A percentile compares a stretch with the other conserved stretches of the same genome.
Conservation (phyloP, 2,113 vertebrate species). For the Perca flavescens region DNA sequence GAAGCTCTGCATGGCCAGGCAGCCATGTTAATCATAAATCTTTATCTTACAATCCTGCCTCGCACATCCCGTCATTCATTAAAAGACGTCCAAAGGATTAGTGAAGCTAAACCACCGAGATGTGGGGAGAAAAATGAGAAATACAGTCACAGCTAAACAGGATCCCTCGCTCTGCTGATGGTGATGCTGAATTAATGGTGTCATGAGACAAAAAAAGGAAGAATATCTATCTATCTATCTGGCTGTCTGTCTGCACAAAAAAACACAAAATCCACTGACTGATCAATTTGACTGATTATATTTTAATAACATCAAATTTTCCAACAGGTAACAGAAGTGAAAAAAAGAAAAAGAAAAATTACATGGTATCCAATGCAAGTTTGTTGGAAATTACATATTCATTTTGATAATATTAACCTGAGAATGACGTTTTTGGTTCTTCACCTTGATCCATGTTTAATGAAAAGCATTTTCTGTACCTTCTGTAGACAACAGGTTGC, state of each 20-base stretch:
- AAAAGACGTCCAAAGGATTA: slow-evolving; percentile 80
- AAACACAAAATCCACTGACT: slow-evolving; percentile 12
- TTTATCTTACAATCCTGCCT: slow-evolving; percentile 83
- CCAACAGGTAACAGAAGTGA: slow-evolving; percentile 36
- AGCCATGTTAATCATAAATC: slow-evolving; percentile 83
- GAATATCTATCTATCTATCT: slow-evolving; percentile 18
- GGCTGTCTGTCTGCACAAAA: background rate
- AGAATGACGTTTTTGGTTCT: slow-evolving; percentile 46
- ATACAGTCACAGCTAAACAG: slow-evolving; percentile 45
- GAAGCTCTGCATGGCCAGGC: slow-evolving; percentile 67
- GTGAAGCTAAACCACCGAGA: slow-evolving; percentile 63
- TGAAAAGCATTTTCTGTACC: background rate
- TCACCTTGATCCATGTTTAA: background rate
- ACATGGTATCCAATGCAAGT: slow-evolving; percentile 14
- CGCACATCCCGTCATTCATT: slow-evolving; percentile 75
- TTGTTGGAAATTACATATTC: background rate
- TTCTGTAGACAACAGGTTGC: slow-evolving; percentile 1
- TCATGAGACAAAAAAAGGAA: background rate
- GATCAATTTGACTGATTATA: slow-evolving; percentile 8
- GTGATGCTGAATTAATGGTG: background rate
- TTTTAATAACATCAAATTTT: slow-evolving; percentile 62
- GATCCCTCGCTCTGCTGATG: slow-evolving; percentile 41
- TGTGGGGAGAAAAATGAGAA: slow-evolving; percentile 51
- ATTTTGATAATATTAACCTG: slow-evolving; percentile 61
- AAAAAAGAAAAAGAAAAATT: slow-evolving; percentile 15